Conservation (phyloP, 2,113 vertebrate genomes). For the Tinamus guttatus region DNA sequence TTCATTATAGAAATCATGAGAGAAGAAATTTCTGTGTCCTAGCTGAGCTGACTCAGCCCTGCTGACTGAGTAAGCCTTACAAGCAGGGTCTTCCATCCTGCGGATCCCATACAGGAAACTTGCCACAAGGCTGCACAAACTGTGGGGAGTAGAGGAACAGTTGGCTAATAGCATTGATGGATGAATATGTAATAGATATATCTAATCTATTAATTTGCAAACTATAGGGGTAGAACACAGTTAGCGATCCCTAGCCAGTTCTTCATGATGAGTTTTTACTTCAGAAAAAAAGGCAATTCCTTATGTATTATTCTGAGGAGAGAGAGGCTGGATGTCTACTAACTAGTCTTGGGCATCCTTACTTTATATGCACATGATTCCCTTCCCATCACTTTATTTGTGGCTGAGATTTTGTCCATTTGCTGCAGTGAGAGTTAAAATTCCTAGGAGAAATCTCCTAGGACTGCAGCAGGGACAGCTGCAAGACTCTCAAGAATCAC, state of each 20-base stretch:
- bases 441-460: not conserved
- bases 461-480: not conserved
- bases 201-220: not conserved
- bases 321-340: not conserved
- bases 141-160: not conserved
- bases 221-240: not conserved
- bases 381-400: not conserved
- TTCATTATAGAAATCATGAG: not conserved
- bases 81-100: not conserved
- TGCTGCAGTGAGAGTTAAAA: not conserved
- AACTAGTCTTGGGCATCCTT: not conserved
- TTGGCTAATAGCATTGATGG: not conserved
- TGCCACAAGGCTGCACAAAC: not conserved
- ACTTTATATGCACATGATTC: not conserved
- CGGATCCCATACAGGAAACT: not conserved
- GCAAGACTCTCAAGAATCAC: not conserved
- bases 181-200: not conserved
- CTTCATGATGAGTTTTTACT: not conserved
- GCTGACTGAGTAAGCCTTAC: not conserved
- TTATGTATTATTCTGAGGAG: not conserved
- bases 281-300: not conserved
- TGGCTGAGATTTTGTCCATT: not conserved
- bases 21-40: not conserved
- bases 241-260: not conserved
- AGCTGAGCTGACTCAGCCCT: not conserved